A percentile compares a stretch with the other conserved stretches of the same genome.
Conservation (phyloP, 2,888 invertebrate species). For the Yponomeuta evonymella region DNA sequence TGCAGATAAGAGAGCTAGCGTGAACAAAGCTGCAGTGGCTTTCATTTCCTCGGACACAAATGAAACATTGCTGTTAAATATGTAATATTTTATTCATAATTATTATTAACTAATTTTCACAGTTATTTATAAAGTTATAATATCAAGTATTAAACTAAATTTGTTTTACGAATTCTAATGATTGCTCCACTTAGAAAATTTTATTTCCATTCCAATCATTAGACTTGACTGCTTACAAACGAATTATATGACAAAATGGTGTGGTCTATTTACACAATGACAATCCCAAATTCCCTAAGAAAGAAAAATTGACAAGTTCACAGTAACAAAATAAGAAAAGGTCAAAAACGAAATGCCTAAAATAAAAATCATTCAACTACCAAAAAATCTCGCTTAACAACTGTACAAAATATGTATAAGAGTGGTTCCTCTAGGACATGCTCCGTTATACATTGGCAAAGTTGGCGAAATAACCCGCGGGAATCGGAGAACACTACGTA, state of each 20-base stretch:
- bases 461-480: constrained; percentile 59
- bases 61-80: constrained; percentile 65
- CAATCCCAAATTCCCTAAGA: constrained; percentile 80
- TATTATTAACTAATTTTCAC: constrained; percentile 76
- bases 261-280: constrained; percentile 78
- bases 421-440: constrained; percentile 72
- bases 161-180: constrained; percentile 74
- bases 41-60: constrained; percentile 27
- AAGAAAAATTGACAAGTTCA: constrained; percentile 81
- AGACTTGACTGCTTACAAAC: constrained; percentile 60
- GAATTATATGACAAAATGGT: constrained; percentile 70
- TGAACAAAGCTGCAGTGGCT: no score
- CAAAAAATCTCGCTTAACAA: constrained; percentile 65
- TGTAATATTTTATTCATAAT: constrained; percentile 77
- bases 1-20: no score
- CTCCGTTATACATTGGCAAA: constrained; percentile 55
- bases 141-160: constrained; percentile 76
- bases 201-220: constrained; percentile 73
- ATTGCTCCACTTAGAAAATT: constrained; percentile 75
- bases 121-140: constrained; percentile 78
- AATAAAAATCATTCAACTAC: constrained; percentile 70
- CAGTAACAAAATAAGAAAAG: constrained; percentile 70
- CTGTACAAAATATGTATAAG: constrained; percentile 68
- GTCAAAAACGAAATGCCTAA: constrained; percentile 62
- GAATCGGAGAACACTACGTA: constrained; percentile 39